Evolutionary conservation across 1,140 invertebrate genomes (phyloP), one percentile per base, ranked within the genome.

Genomic region (Caenorhabditis brenneri): DNA sequence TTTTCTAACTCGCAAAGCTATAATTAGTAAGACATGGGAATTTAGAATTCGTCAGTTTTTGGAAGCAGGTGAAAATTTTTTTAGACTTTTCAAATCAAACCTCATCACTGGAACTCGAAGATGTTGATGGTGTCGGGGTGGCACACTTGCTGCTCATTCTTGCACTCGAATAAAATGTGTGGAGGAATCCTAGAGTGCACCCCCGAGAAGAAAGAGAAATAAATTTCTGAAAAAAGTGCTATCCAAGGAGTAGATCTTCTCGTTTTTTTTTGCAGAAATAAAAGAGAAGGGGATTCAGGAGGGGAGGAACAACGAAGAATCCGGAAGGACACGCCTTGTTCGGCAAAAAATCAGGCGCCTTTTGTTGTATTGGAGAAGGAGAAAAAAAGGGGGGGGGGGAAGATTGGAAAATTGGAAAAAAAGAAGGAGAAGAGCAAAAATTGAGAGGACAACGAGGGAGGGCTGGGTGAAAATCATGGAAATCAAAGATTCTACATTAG

Each of bases 151-250:
- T 74, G 29, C 33, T 74, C n/a, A n/a, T n/a, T 31, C 16, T 31
- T 19, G 0, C 22, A n/a, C 53, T 6, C 27, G 7, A 10, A 36
- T 27, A 36, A 6, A 19, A 36, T n/a, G 22, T 16, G 19, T n/a
- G n/a, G n/a, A n/a, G n/a, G n/a, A n/a, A n/a, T n/a, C n/a, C n/a
- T n/a, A n/a, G n/a, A n/a, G n/a, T n/a, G n/a, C n/a, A n/a, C n/a
- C n/a, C n/a, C n/a, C n/a, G n/a, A n/a, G n/a, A n/a, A n/a, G n/a
- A n/a, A n/a, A n/a, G n/a, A n/a, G n/a, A n/a, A n/a, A n/a, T n/a
- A n/a, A n/a, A n/a, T 24, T 74, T 74, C 65, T 74, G 65, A 58
- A 58, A 58, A 58, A 58, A 58, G 5, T 58, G 53, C 36, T 42
- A 36, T 65, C 36, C 65, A n/a, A 10, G 2, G n/a, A 39, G 22